Evolutionary conservation across 1,140 invertebrate species (phyloP), one percentile per base, ranked within the genome.

Genomic region (Drosophila erecta): DNA sequence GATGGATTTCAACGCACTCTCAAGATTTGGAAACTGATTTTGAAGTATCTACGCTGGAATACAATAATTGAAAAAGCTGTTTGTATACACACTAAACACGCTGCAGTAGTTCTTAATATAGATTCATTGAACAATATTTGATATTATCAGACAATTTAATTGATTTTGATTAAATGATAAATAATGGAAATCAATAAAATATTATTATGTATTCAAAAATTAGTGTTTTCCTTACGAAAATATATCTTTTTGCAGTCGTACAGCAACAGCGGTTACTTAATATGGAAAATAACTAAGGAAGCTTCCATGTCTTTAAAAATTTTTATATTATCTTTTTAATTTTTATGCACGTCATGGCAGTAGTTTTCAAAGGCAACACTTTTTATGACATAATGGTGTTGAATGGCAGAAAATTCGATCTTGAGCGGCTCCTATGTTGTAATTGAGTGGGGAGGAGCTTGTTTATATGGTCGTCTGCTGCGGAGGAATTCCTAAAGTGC

Each of bases 71-170:
- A 38, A 35, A 56, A 35, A 37, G 27, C 56, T 38, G n/a, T 50
- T 17, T 35, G 55, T 33, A 49, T 15, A n/a, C 44, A 33, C 43
- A 47, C 58, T 43, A 15, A 69, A 10, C 14, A 30, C 59, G 53
- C 55, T 37, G 47, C 44, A 54, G 46, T 40, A 43, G 43, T 38
- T 51, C 41, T 66, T 20, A 43, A 38, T 44, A 50, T 70, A 70
- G 64, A 49, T 49, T 33, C 66, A 69, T 67, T 70, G 30, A 70
- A 70, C 65, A 57, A 70, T 69, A 70, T 70, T 70, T 70, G 50
- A 70, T 70, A 70, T 70, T 70, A 70, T 70, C 20, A 49, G 70
- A 49, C 20, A 20, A 43, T 41, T 44, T 33, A 24, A 59, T 43
- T 37, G 37, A 35, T 51, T 35, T 51, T 51, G 60, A 60, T 35